Base-by-base conservation (phyloP, 2,113 vertebrate genomes). In the Miniopterus natalensis region DNA sequence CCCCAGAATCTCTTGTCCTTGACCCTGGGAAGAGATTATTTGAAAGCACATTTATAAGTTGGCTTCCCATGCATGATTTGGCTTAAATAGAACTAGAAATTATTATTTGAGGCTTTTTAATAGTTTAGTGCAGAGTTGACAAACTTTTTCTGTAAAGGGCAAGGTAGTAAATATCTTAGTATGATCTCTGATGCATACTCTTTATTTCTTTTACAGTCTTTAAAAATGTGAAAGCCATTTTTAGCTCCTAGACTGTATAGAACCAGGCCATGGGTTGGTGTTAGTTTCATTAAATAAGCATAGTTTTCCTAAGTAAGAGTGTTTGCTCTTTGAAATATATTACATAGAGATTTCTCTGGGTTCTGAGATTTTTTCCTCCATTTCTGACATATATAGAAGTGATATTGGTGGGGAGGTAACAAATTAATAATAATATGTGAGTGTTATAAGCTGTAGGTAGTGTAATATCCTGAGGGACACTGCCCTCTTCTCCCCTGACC, bases 141-240 rank as follows among this genome's bases (percentile, higher is more conserved):
- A 87, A 12, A 74, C 42, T 92, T 92, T 83, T 83, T 92, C 78
- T 89, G 17, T 65, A 21, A 83, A 96, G 70, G 11, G 31, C 29
- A 94, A 53, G 70, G 59, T 84, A 77, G 57, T 90, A 92, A 85
- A 61, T 90, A 85, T 23, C 70, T 63, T 78, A 36, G 27, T 61
- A 55, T 29, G 23, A n/a, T 83, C 68, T 94, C 55, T 91, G 63
- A 21, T 91, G 42, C 23, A 15, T 89, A 66, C 71, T 40, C 47
- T 86, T n/a, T 27, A 21, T 85, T 94, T 91, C 31, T 92, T 75
- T 75, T 89, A 83, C 36, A 74, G 5, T 42, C 51, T 86, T 92
- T 74, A 86, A 88, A 94, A 75, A 53, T 29, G 17, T 75, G 75
- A 59, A 66, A 59, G n/a, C 6, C 51, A 21, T 61, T 97, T 95